A percentile compares a stretch with the other conserved stretches of the same genome.
Evolutionary conservation across 2,888 invertebrate genomes (phyloP).

Genomic region (Campoplex nolae): DNA sequence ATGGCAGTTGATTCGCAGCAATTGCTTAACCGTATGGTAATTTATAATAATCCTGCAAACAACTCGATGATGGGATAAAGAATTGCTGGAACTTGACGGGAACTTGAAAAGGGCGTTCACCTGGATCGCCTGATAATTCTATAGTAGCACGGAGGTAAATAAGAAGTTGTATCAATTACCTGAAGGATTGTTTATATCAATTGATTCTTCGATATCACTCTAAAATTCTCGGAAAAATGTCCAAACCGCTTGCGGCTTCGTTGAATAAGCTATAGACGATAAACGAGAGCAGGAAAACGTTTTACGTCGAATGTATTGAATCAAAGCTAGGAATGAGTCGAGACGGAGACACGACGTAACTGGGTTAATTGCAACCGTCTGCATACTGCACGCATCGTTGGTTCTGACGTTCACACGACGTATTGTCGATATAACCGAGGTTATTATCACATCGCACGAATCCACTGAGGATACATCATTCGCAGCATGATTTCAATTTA

Average conservation of each 20-base stretch:
- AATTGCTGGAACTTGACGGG: not conserved
- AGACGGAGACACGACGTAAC: conserved; percentile 41
- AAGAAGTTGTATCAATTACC: not conserved
- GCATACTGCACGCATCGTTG: conserved; percentile 45
- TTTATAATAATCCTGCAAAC: not conserved
- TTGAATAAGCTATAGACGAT: not conserved
- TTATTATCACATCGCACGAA: conserved; percentile 49
- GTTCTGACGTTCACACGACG: conserved; percentile 44
- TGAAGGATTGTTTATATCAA: not conserved
- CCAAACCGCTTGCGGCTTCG: not conserved
- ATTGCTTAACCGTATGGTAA: not conserved
- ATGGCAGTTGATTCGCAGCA: not conserved
- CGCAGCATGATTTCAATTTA: conserved; percentile 1
- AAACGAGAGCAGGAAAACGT: not conserved
- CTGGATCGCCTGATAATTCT: not conserved
- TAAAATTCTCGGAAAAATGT: not conserved
- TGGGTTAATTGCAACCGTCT: conserved; percentile 64
- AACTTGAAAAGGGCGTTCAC: conserved; percentile 50
- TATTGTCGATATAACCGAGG: conserved; percentile 49
- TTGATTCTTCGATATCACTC: conserved; percentile 4
- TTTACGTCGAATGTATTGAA: conserved; percentile 17
- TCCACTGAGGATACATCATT: conserved; percentile 35
- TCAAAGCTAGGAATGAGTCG: conserved; percentile 28
- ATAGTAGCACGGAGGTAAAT: not conserved
- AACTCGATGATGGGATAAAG: not conserved